Evolutionary conservation across 1,140 invertebrate genomes (phyloP), one percentile per base, ranked within the genome.

Genomic region (Ctenoplectra terminalis): DNA sequence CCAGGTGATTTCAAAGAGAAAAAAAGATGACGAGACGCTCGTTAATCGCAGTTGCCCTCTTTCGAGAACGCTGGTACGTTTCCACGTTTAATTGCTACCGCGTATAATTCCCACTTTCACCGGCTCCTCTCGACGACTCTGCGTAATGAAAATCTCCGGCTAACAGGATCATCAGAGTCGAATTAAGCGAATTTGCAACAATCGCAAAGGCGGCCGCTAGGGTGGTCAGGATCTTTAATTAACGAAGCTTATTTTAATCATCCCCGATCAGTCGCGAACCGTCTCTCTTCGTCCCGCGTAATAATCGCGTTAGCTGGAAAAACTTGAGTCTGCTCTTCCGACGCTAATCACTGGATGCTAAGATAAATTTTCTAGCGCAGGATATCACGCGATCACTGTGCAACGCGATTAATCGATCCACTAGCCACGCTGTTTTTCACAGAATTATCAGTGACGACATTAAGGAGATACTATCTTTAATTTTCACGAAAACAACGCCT

Each of bases 191-290:
- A 79, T 79, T 73, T 79, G 26, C 46, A 34, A 34, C 52, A 79
- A 72, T 79, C 76, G 76, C 67, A 7, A 63, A 61, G 46, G 17
- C 54, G 46, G 48, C 20, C 40, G 20, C 23, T 40, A 17, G 8
- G 1, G 23, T 15, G 3, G 6, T 9, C 31, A 23, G 34, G 34
- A 61, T 43, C 63, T 72, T 63, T 63, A 73, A 73, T 61, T 85
- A 85, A 85, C 75, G 74, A 85, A 85, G 81, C 75, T 83, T 34
- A 70, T 83, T 83, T 85, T 73, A 73, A 79, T 71, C n/a, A 66
- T 80, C 34, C n/a, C 20, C 31, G 82, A 79, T 79, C 52, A 67
- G 60, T 52, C 72, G 37, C 40, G 63, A 66, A 43, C 15, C 37
- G 23, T 40, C 11, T 31, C 7, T 4, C 37, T 43, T 20, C 37